Percentiles rank a stretch among this genome's conserved stretches.
Evolutionary conservation across 2,888 invertebrate species (phyloP).

Genomic region (Sialis lutaria): DNA sequence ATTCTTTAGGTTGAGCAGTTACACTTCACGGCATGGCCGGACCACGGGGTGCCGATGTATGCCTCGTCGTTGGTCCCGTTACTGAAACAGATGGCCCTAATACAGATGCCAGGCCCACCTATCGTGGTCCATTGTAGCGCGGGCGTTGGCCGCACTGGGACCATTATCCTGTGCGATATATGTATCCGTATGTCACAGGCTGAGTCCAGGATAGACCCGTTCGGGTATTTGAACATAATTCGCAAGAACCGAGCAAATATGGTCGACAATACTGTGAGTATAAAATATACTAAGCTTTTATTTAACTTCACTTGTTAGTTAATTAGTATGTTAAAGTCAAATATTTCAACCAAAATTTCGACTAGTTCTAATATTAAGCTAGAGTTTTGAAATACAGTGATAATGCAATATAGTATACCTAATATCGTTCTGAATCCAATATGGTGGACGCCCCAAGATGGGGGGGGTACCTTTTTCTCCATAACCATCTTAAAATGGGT

Average conservation of each 20-base stretch:
- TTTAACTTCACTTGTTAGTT: no score
- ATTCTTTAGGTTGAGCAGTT: constrained; percentile 21
- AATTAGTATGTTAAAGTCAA: no score
- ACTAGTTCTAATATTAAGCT: no score
- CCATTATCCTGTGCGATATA: constrained; percentile 36
- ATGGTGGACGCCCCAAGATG: no score
- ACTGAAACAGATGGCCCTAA: constrained; percentile 21
- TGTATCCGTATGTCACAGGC: constrained; percentile 28
- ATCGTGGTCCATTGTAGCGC: constrained; percentile 36
- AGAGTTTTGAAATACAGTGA: no score
- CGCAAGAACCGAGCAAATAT: constrained; percentile 22
- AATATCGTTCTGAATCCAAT: no score
- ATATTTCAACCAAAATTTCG: no score
- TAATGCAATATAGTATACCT: no score
- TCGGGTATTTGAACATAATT: constrained; percentile 17
- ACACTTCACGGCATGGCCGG: constrained; percentile 34
- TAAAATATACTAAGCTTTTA: no score
- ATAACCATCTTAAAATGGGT: no score
- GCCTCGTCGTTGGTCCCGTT: constrained; percentile 23
- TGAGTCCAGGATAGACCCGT: constrained; percentile 21
- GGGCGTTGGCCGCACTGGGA: constrained; percentile 42
- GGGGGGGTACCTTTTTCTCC: no score
- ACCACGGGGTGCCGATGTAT: constrained; percentile 28
- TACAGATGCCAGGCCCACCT: constrained; percentile 21
- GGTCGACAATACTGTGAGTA: constrained; percentile 19